Percentiles rank a stretch among this genome's conserved stretches.
Evolutionary conservation across 2,888 invertebrate genomes (phyloP).

Genomic region (Perizoma affinitatum): DNA sequence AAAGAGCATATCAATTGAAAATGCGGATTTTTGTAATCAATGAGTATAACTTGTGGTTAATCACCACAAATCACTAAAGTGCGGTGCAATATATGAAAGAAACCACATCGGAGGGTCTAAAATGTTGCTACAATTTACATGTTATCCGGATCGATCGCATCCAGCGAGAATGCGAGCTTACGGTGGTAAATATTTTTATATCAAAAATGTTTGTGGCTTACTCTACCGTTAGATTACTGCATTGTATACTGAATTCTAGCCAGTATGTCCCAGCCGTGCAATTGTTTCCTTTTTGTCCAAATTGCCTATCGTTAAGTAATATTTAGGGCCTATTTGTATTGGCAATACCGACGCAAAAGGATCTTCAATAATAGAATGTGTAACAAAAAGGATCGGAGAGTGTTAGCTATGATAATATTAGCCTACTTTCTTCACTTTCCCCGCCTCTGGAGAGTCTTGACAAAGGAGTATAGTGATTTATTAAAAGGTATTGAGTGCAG

Average conservation of each 20-base stretch:
- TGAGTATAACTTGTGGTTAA: too few relatives aligned
- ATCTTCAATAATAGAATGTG: slow-evolving; percentile 25
- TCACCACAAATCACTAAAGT: too few relatives aligned
- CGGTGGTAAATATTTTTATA: too few relatives aligned
- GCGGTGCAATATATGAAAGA: too few relatives aligned
- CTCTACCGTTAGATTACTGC: background rate
- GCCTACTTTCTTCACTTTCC: slow-evolving; percentile 17
- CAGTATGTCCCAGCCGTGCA: slow-evolving; percentile 33
- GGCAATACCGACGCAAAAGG: slow-evolving; percentile 25
- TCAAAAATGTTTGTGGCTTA: too few relatives aligned
- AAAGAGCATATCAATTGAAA: too few relatives aligned
- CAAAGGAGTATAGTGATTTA: slow-evolving; percentile 24
- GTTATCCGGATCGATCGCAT: too few relatives aligned
- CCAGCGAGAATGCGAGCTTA: too few relatives aligned
- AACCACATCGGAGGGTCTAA: too few relatives aligned
- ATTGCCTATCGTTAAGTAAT: slow-evolving; percentile 39
- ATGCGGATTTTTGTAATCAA: too few relatives aligned
- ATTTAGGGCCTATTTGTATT: slow-evolving; percentile 34
- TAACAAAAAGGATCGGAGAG: slow-evolving; percentile 17
- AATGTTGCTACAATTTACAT: too few relatives aligned
- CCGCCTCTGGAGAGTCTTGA: slow-evolving; percentile 18
- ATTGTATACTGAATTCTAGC: slow-evolving; percentile 4
- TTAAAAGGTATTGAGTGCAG: slow-evolving; percentile 22
- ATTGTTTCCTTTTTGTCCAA: slow-evolving; percentile 40
- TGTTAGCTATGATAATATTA: slow-evolving; percentile 29